Evolutionary conservation across 1,140 invertebrate species (phyloP).

Genomic region (Callitettix versicolor): DNA sequence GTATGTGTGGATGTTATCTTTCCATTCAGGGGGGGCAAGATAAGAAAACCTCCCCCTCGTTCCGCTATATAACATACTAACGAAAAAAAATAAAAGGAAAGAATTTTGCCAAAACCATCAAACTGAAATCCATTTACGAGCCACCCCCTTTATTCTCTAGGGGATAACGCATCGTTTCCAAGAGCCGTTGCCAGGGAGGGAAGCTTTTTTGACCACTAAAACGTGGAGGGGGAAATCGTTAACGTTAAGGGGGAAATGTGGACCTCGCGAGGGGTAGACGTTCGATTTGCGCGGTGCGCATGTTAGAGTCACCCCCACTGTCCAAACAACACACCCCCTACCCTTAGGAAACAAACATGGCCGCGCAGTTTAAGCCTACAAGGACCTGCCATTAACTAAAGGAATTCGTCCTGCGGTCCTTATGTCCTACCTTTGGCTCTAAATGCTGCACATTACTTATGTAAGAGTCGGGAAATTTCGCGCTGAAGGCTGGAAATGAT

Average conservation of each 20-base stretch:
- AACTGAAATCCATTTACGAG: constrained; percentile 14
- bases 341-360: constrained; percentile 12
- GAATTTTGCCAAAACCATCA: constrained; percentile 13
- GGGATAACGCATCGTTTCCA: neutral
- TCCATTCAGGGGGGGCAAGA: neutral
- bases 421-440: too few species aligned
- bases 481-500: too few species aligned
- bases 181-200: constrained; percentile 3
- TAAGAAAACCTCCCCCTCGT: neutral
- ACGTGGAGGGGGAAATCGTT: constrained; percentile 11
- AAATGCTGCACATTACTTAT: too few species aligned
- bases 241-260: constrained; percentile 1
- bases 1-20: neutral
- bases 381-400: constrained; percentile 11
- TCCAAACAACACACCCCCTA: neutral
- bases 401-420: neutral
- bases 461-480: too few species aligned
- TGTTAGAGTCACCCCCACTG: neutral
- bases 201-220: constrained; percentile 11
- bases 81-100: neutral
- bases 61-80: neutral
- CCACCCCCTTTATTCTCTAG: neutral
- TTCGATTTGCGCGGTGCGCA: neutral
- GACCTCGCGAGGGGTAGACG: neutral
- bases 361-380: constrained; percentile 9